A percentile compares a stretch with the other conserved stretches of the same genome.
Conservation (phyloP, 2,113 vertebrate genomes). For the Bubalus kerabau region DNA sequence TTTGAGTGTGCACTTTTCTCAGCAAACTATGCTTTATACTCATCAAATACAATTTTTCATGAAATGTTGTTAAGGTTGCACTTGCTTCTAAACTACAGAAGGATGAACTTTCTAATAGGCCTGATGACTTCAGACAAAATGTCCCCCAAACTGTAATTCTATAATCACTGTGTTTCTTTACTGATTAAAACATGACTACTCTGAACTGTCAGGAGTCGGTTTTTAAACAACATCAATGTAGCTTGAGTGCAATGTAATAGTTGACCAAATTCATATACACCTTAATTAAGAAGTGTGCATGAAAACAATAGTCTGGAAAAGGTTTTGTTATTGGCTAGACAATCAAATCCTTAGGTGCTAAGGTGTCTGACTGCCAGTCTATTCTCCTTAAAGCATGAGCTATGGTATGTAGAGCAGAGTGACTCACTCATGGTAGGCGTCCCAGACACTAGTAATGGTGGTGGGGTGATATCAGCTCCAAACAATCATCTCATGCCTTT, state of each 20-base stretch:
- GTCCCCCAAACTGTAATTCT: not conserved
- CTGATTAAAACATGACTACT: not conserved
- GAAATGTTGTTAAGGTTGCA: not conserved
- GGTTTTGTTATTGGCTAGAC: not conserved
- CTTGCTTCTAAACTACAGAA: not conserved
- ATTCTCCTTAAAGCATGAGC: not conserved
- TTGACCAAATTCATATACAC: not conserved
- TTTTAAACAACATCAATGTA: not conserved
- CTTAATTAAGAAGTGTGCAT: not conserved
- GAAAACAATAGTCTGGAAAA: not conserved
- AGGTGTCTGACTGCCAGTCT: not conserved
- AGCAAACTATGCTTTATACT: not conserved
- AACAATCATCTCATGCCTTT: not conserved
- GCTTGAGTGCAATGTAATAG: not conserved
- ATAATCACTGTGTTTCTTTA: not conserved
- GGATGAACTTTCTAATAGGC: not conserved
- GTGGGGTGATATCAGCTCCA: not conserved
- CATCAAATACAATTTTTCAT: not conserved
- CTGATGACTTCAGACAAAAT: not conserved
- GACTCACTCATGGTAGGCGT: not conserved
- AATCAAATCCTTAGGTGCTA: not conserved
- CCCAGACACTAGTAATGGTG: not conserved
- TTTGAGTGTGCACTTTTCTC: not conserved
- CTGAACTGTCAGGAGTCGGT: not conserved
- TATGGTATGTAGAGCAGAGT: not conserved